Percentiles rank a stretch among this genome's conserved stretches.
Evolutionary conservation across 2,797 vertebrate genomes (phyloP).

Genomic region (Ibycter americanus): DNA sequence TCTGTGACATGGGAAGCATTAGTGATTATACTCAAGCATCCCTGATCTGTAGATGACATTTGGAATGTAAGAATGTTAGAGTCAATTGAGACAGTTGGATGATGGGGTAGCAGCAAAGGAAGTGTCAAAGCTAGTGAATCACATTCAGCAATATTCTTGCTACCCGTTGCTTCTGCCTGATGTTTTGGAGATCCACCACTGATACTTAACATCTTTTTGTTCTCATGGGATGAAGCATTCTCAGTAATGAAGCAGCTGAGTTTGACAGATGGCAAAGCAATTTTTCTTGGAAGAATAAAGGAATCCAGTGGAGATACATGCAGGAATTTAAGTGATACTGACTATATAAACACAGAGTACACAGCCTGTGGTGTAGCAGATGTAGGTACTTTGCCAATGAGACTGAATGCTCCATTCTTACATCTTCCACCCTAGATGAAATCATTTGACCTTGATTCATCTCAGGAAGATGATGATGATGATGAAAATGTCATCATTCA

Average conservation of each 20-base stretch:
- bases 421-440: not conserved
- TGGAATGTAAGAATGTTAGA: not conserved
- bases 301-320: not conserved
- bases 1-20: not conserved
- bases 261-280: not conserved
- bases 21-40: not conserved
- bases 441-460: not conserved
- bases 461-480: not conserved
- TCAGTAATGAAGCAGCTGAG: not conserved
- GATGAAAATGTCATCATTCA: not conserved
- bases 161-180: not conserved
- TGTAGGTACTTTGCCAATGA: not conserved
- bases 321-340: not conserved
- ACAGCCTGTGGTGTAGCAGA: not conserved
- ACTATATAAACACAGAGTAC: not conserved
- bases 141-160: not conserved
- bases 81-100: not conserved
- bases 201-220: not conserved
- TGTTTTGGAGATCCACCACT: not conserved
- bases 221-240: not conserved
- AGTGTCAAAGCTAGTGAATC: not conserved
- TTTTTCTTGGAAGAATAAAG: not conserved
- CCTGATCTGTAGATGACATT: not conserved
- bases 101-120: not conserved
- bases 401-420: not conserved